Base-by-base conservation (phyloP, 2,888 invertebrate species). In the Ischnus inquisitorius region DNA sequence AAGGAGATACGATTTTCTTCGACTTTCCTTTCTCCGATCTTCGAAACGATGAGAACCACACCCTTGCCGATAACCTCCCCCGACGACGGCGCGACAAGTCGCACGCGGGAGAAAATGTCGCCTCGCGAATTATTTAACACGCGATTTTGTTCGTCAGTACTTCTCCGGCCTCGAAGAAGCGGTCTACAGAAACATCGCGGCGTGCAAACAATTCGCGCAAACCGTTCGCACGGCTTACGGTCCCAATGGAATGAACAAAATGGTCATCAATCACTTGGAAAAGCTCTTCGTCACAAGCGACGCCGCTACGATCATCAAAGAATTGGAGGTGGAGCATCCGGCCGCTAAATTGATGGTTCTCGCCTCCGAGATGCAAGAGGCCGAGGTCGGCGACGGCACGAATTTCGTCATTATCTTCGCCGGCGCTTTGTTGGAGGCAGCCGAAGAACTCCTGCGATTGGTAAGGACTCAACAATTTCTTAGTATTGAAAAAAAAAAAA, bases 211-310 rank as follows among this genome's bases (percentile, higher is more conserved):
- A 92, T 98, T 99, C 91, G 96, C 99, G 1, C 97, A 97, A 90
- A 98, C 98, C 85, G 97, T 99, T 28, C 96, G 97, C 86, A 98
- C 99, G 25, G 98, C 99, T 1, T 99, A 98, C 94, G 99, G 99
- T 0, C 99, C 99, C 8, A 98, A 98, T 94, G 99, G 99, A 88
- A 97, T 97, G 98, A 99, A 99, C 94, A 99, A 99, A 95, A 99
- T 99, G 98, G 97, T 99, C 25, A 99, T 99, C 82, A 99, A 99
- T 94, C 99, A 99, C 93, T 95, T 99, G 88, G 99, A 99, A 92
- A 99, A 99, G 92, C 96, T 99, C 89, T 99, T 99, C 94, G 98
- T 99, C 3, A 99, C 99, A 0, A 99, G 98, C 93, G 99, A 99
- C 95, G 99, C 99, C 25, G 99, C 98, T 0, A 99, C 99, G 0